Conservation (phyloP, 2,888 invertebrate species). For the Athripsodes cinereus region DNA sequence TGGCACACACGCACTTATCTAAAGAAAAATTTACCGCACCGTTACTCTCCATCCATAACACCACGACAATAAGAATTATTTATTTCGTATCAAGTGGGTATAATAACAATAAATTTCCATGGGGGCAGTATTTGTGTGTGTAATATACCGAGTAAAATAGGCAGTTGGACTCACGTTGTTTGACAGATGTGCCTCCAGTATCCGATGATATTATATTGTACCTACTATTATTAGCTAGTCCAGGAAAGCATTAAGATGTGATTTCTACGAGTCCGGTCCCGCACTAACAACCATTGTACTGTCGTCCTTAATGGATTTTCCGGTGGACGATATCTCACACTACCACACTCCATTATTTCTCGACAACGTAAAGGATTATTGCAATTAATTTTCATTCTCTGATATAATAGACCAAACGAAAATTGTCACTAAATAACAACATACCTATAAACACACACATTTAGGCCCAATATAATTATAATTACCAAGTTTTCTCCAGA, state of each 20-base stretch:
- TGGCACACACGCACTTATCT: too few relatives aligned
- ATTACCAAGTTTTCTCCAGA: too few relatives aligned
- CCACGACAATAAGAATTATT: too few relatives aligned
- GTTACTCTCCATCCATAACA: too few relatives aligned
- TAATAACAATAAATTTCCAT: background rate
- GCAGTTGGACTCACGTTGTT: background rate
- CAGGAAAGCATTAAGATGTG: constrained; percentile 15
- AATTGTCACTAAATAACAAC: too few relatives aligned
- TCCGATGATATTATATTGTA: too few relatives aligned
- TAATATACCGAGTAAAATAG: background rate
- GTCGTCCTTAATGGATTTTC: constrained; percentile 14
- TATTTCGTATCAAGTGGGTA: too few relatives aligned
- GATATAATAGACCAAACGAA: too few relatives aligned
- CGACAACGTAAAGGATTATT: constrained; percentile 28
- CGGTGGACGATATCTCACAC: constrained; percentile 19
- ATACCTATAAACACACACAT: too few relatives aligned
- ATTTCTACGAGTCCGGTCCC: constrained; percentile 2
- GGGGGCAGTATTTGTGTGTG: background rate
- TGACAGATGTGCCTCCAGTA: background rate
- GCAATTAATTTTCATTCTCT: constrained; percentile 24
- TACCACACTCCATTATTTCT: constrained; percentile 22
- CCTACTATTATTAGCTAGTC: too few relatives aligned
- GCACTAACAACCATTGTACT: background rate
- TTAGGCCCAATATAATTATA: too few relatives aligned
- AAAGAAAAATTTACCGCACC: too few relatives aligned